A percentile compares a stretch with the other conserved stretches of the same genome.
Evolutionary conservation across 1,140 invertebrate species (phyloP).

Genomic region (Octopus sinensis): DNA sequence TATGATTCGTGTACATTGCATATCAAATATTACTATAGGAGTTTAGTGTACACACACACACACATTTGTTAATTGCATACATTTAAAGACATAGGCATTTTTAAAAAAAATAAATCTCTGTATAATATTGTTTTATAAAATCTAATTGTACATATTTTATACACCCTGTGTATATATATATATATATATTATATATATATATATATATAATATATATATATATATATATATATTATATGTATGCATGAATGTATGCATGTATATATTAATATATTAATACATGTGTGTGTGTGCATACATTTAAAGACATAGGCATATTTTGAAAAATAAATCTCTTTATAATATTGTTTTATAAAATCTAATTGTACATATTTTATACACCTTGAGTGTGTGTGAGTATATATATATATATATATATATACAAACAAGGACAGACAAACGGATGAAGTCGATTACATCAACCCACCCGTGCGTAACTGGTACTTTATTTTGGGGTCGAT

Average conservation of each 20-base stretch:
- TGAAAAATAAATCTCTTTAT: not conserved
- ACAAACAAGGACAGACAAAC: too few relatives aligned
- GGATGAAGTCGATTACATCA: too few relatives aligned
- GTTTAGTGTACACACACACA: too few relatives aligned
- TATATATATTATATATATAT: not conserved
- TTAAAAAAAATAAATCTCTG: not conserved
- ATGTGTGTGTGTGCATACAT: not conserved
- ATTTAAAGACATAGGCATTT: not conserved
- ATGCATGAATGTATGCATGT: conserved; percentile 9
- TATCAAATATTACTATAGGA: too few relatives aligned
- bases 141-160: not conserved
- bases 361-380: not conserved
- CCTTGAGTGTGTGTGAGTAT: not conserved
- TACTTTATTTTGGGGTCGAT: too few relatives aligned
- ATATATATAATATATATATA: too few relatives aligned
- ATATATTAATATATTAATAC: not conserved
- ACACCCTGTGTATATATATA: not conserved
- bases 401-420: not conserved
- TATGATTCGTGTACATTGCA: too few relatives aligned
- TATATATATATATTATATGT: too few relatives aligned
- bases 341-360: not conserved
- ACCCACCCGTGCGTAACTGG: too few relatives aligned
- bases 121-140: not conserved
- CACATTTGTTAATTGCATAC: too few relatives aligned
- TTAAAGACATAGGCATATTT: not conserved